These are phyloP conservation scores for Zaprionus camerounensis DNA, from an alignment of 1,140 invertebrate species.

Conservation along the genomic window DNA sequence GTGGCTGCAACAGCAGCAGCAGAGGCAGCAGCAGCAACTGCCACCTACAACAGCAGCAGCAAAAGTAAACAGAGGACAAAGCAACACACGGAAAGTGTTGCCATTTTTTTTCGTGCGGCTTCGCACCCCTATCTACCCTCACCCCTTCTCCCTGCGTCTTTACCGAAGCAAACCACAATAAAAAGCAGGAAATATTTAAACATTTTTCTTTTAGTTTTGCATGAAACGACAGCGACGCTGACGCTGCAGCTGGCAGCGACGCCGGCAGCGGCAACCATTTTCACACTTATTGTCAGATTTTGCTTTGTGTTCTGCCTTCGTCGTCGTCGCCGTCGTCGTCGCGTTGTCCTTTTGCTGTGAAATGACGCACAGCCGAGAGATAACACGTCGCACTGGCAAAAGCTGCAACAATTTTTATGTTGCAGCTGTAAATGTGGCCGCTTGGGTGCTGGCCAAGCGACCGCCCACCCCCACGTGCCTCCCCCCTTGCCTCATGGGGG, in stretches of 20 bases:
- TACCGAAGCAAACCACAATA: conserved; percentile 68
- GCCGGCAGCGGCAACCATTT: conserved; percentile 58
- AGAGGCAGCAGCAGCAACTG: conserved; percentile 7
- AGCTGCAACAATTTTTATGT: conserved; percentile 68
- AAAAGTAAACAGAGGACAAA: conserved; percentile 70
- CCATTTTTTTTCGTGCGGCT: conserved; percentile 60
- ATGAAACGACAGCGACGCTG: conserved; percentile 44
- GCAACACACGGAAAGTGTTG: conserved; percentile 77
- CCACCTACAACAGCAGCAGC: conserved; percentile 34
- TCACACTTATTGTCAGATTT: conserved; percentile 83
- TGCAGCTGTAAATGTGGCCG: conserved; percentile 61
- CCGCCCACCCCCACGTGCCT: neutral
- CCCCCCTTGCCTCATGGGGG: neutral
- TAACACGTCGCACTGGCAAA: conserved; percentile 67
- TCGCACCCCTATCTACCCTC: conserved; percentile 20
- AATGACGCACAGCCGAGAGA: conserved; percentile 79
- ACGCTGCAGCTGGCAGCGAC: conserved; percentile 22
- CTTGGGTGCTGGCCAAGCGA: conserved; percentile 8
- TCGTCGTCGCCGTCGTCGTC: conserved; percentile 17
- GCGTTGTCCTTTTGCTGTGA: conserved; percentile 59
- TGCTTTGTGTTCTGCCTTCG: conserved; percentile 69
- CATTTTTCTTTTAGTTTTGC: conserved; percentile 84
- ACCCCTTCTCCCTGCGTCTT: conserved; percentile 8
- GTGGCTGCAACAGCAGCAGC: conserved; percentile 54
- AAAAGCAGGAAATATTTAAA: conserved; percentile 84